A percentile compares a stretch with the other conserved stretches of the same genome.
phyloP scores from a whole-genome alignment of 2,113 vertebrate genomes.

The Rhadina sibilatrix region DNA sequence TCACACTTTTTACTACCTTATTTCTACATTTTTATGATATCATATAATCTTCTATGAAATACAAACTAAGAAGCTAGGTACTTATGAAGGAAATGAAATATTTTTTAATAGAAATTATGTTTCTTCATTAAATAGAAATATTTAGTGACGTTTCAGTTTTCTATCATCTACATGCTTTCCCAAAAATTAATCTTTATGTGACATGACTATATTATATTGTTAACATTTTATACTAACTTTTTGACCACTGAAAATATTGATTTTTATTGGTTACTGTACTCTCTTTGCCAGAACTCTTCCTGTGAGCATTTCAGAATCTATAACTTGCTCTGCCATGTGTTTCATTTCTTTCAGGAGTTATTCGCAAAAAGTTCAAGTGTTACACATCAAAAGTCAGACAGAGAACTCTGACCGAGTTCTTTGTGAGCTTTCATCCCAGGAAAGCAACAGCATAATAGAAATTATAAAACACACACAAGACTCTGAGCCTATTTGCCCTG shows the following conservation, averaged over 20 bases:
- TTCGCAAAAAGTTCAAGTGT: neutral
- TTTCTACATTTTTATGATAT: constrained; percentile 12
- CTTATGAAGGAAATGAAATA: neutral
- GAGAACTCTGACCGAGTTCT: neutral
- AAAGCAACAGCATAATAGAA: neutral
- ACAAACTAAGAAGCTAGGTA: neutral
- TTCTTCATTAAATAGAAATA: constrained; percentile 15
- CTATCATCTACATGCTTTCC: neutral
- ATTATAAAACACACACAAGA: neutral
- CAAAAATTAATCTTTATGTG: neutral
- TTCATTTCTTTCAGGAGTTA: neutral
- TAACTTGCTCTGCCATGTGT: neutral
- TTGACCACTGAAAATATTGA: neutral
- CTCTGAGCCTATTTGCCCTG: rapidly evolving
- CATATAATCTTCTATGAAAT: neutral
- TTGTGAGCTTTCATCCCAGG: neutral
- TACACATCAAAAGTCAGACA: neutral
- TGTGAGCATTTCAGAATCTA: neutral
- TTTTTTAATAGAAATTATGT: neutral
- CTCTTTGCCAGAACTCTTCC: neutral
- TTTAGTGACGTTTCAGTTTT: constrained; percentile 14
- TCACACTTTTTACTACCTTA: neutral
- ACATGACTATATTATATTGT: neutral
- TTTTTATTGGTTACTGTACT: neutral
- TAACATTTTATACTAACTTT: neutral